Evolutionary conservation across 2,113 vertebrate species (phyloP).

Genomic region (Carlito syrichta): DNA sequence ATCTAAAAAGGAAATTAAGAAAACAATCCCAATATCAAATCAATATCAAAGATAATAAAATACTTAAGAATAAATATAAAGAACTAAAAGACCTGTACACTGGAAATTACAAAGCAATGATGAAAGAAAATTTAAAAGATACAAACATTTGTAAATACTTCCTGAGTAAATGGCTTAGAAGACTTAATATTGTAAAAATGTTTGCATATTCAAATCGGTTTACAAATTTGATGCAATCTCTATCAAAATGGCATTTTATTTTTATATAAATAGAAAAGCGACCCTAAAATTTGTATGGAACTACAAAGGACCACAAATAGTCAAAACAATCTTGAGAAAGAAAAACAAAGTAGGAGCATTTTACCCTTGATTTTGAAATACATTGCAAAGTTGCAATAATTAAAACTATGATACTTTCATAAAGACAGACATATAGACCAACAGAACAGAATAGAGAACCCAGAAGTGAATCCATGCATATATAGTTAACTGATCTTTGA

Average conservation of each 20-base stretch:
- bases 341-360: neutral
- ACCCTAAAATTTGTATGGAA: neutral
- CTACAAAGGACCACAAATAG: neutral
- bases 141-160: neutral
- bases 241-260: neutral
- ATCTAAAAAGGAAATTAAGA: neutral
- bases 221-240: neutral
- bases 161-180: neutral
- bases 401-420: neutral
- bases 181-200: neutral
- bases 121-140: neutral
- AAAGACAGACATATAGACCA: no score
- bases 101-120: neutral
- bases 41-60: neutral
- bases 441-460: no score
- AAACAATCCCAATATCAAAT: neutral
- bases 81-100: neutral
- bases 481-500: neutral
- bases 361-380: neutral
- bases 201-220: neutral
- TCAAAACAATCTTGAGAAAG: neutral
- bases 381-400: neutral
- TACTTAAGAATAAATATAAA: neutral
- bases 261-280: no score
- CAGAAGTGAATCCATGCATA: neutral